Percentiles rank a stretch among this genome's conserved stretches.
Conservation (phyloP, 2,797 vertebrate genomes). For the Amazona finschi region DNA sequence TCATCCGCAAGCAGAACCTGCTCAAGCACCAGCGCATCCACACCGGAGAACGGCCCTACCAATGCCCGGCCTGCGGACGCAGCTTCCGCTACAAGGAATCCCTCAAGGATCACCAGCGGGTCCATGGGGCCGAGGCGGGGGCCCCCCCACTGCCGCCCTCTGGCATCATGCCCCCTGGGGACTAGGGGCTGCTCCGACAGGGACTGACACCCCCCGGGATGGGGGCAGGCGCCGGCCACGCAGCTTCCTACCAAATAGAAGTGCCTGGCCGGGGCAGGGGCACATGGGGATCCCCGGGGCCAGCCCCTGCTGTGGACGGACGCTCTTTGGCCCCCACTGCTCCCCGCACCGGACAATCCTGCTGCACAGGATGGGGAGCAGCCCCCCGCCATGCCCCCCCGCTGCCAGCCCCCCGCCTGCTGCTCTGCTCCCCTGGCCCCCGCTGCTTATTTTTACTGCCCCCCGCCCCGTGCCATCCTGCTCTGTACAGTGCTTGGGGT, state of each 20-base stretch:
- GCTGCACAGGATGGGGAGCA: background rate
- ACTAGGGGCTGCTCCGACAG: background rate
- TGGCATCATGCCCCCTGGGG: constrained; percentile 49
- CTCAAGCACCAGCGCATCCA: constrained; percentile 80
- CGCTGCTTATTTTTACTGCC: constrained; percentile 9
- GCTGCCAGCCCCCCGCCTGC: background rate
- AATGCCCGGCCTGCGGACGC: constrained; percentile 75
- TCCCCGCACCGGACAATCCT: background rate
- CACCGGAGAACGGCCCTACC: constrained; percentile 78
- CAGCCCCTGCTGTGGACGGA: background rate
- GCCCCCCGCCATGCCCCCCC: background rate
- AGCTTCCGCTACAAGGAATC: constrained; percentile 80
- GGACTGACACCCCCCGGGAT: background rate
- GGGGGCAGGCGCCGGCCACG: background rate
- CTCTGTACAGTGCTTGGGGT: constrained; percentile 54
- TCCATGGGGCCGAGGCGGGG: constrained; percentile 48
- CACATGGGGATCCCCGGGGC: background rate
- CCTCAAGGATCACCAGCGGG: constrained; percentile 76
- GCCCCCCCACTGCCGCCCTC: constrained; percentile 25
- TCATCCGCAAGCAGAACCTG: constrained; percentile 80
- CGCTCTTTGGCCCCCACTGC: background rate
- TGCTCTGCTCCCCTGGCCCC: background rate
- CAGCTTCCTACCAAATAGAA: background rate
- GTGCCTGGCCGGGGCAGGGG: background rate
- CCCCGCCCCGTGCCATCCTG: background rate